Evolutionary conservation across 1,140 invertebrate species (phyloP), one percentile per base, ranked within the genome.

Genomic region (Lutraria rhynchaena): DNA sequence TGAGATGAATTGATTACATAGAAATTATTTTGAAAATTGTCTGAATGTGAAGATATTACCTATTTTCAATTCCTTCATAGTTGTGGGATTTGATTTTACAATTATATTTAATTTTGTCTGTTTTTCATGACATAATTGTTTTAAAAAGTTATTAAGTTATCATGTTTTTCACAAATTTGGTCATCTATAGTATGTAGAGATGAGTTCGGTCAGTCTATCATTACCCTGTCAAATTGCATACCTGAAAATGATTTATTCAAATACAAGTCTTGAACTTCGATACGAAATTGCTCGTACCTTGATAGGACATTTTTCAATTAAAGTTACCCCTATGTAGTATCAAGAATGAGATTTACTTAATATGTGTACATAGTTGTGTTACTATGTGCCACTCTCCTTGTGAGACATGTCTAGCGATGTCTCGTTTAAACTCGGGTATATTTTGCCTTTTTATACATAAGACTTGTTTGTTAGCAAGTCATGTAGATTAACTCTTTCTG

Each of bases 331-430:
- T 19, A 29, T 55, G 60, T 67, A 37, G 61, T 29, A 57, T 49
- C 9, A 49, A 77, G 58, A 77, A 77, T 77, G 61, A 77, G 75
- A 77, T 77, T 77, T 77, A 44, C 60, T 57, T 63, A 77, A 77
- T 67, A 77, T 63, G 60, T 41, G 41, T 51, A 63, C 60, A 77
- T 77, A 77, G 22, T 55, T 77, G 3, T 19, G 75, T 77, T 53
- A 67, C 75, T 33, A 67, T n/a, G 61, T 33, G 19, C 31, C 57
- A 9, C 2, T 5, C 51, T 35, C 24, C 37, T 44, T 24, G 35
- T 33, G 9, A 53, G 61, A 55, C 61, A 55, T 46, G 27, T 67
- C 46, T 67, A n/a, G 53, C 41, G 49, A 57, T 67, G 44, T 24
- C 37, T 41, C 9, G 55, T 65, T 65, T 41, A 60, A 37, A 67